Base-by-base conservation (phyloP, 1,140 invertebrate genomes). In the Eueides isabella region DNA sequence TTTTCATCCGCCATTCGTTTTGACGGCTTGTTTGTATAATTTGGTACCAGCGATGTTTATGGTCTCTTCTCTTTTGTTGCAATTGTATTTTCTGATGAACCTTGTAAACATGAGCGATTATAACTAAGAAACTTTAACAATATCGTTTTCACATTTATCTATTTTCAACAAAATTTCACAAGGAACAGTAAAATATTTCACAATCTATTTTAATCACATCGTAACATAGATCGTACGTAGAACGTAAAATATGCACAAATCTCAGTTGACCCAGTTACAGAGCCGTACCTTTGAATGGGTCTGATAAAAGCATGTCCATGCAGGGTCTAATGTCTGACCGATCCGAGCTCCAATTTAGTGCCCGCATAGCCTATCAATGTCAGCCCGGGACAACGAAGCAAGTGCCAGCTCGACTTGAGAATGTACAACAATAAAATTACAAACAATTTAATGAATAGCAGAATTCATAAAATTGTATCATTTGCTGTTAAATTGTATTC, bases 1-100 rank as follows among this genome's bases (percentile, higher is more conserved):
- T 91, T 91, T 92, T 91, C 85, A 86, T 80, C 81, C 85, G 80
- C 85, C 87, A 91, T 91, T 91, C 85, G 80, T 88, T 91, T 90
- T 88, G 88, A 89, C 84, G 87, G 83, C 80, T 84, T 80, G 79
- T 86, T 79, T 75, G 81, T 62, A 16, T 16, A 30, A 62, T 30
- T 12, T 62, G 85, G 83, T 55, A 23, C 48, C 19, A 3, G 6
- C 11, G 23, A 55, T 26, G 23, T 55, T 26, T 55, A 55, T 55
- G 4, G 48, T 23, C 26, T 26, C 48, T 55, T 55, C 26, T 55
- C 48, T 55, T 55, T 55, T 11, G 7, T 2, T 19, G 7, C 9
- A 2, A 55, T 23, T 19, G 11, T 55, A 11, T 26, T 55, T 55
- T 26, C 23, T 55, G 19, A 55, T 55, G 9, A 26, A 12, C 11